These are phyloP conservation scores for Cyanoramphus novaezelandiae DNA, from an alignment of 2,113 vertebrate species.

Conservation along the genomic window DNA sequence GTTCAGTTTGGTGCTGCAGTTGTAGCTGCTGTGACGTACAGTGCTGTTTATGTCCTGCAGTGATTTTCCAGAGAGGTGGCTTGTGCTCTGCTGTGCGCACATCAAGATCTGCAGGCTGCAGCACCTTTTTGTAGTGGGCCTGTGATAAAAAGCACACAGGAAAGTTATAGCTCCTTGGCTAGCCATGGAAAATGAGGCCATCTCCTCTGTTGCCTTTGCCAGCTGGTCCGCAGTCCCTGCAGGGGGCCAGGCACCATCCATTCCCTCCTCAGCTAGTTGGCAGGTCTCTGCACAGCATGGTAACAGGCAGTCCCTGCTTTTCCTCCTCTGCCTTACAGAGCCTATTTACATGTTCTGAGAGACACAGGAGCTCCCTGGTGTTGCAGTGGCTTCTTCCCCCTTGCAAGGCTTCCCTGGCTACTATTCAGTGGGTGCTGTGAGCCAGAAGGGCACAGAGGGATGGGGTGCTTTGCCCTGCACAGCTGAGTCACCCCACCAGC, in stretches of 20 bases:
- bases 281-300: not conserved
- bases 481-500: not conserved
- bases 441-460: not conserved
- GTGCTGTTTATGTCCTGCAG: not conserved
- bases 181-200: not conserved
- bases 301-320: not conserved
- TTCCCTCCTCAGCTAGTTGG: not conserved
- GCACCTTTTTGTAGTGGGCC: not conserved
- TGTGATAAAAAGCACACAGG: not conserved
- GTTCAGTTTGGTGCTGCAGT: not conserved
- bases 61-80: not conserved
- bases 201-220: not conserved
- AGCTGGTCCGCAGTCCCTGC: not conserved
- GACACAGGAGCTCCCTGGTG: not conserved
- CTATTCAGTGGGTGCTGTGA: rapidly evolving
- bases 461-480: not conserved
- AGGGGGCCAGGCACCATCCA: rapidly evolving
- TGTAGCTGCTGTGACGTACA: rapidly evolving
- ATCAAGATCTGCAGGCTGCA: not conserved
- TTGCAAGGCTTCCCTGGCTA: not conserved
- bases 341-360: not conserved
- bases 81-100: not conserved
- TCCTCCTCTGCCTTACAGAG: not conserved
- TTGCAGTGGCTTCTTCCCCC: not conserved
- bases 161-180: not conserved